Conservation (phyloP, 2,113 vertebrate genomes). For the Nesogale talazaci region DNA sequence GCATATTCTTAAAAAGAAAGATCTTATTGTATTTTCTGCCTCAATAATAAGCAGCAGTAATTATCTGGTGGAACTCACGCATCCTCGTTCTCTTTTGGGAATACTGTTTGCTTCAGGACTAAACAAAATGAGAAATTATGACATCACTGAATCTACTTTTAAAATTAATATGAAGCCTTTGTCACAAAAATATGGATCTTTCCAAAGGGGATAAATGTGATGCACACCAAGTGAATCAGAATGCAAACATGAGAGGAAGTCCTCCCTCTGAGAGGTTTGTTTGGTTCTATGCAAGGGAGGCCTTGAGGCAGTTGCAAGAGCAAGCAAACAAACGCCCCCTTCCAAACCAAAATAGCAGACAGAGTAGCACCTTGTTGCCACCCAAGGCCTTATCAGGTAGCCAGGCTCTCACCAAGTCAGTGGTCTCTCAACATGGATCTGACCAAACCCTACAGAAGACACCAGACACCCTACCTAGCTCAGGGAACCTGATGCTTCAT, state of each 20-base stretch:
- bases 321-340: slow-evolving; percentile 36
- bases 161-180: slow-evolving; percentile 71
- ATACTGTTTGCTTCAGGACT: slow-evolving; percentile 64
- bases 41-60: slow-evolving; percentile 65
- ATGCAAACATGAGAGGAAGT: slow-evolving; percentile 56
- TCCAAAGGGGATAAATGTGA: slow-evolving; percentile 57
- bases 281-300: slow-evolving; percentile 40
- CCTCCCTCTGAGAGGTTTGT: slow-evolving; percentile 65
- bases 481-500: slow-evolving; percentile 4
- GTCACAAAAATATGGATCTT: slow-evolving; percentile 62
- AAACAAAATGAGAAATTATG: slow-evolving; percentile 78
- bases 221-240: slow-evolving; percentile 55
- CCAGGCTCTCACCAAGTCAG: slow-evolving; percentile 12
- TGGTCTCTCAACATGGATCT: background rate
- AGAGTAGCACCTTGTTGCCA: background rate
- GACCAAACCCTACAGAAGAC: background rate
- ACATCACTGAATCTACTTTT: slow-evolving; percentile 72
- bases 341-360: slow-evolving; percentile 9
- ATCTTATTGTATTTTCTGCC: slow-evolving; percentile 57
- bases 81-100: slow-evolving; percentile 61
- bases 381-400: slow-evolving; percentile 10
- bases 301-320: slow-evolving; percentile 30
- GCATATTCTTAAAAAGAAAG: slow-evolving; percentile 61
- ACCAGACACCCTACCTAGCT: background rate
- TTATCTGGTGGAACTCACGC: slow-evolving; percentile 52